Percentiles rank a stretch among this genome's conserved stretches.
Evolutionary conservation across 2,113 vertebrate species (phyloP).

Genomic region (Baryphthengus martii): DNA sequence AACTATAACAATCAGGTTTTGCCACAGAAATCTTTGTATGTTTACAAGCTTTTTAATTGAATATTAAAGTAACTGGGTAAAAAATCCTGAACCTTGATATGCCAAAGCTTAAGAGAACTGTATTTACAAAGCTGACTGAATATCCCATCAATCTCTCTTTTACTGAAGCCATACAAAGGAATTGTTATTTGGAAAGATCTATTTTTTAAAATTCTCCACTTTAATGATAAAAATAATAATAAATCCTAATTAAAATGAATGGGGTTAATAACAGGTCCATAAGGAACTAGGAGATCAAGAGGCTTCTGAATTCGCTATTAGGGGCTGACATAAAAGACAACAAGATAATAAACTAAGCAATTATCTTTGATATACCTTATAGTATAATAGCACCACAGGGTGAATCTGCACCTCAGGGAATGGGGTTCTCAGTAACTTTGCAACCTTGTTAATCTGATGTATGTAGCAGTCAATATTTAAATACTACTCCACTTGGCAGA

Average conservation of each 20-base stretch:
- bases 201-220: slow-evolving; percentile 21
- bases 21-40: background rate
- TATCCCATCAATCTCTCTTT: background rate
- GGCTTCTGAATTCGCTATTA: slow-evolving; percentile 66
- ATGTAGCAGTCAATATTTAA: slow-evolving; percentile 70
- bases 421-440: slow-evolving; percentile 55
- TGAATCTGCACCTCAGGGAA: slow-evolving; percentile 66
- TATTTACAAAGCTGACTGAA: background rate
- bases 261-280: slow-evolving; percentile 65
- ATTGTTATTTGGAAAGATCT: slow-evolving; percentile 40
- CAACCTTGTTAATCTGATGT: slow-evolving; percentile 70
- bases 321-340: slow-evolving; percentile 70
- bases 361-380: slow-evolving; percentile 74
- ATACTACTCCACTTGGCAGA: slow-evolving; percentile 28
- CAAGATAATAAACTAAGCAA: slow-evolving; percentile 76
- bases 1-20: background rate
- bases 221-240: slow-evolving; percentile 59
- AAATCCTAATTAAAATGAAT: slow-evolving; percentile 71
- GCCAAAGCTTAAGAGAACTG: background rate
- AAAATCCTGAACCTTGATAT: background rate
- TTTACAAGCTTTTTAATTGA: background rate
- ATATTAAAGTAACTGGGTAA: background rate
- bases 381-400: slow-evolving; percentile 65
- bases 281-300: slow-evolving; percentile 61
- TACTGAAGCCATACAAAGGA: background rate